Evolutionary conservation across 2,888 invertebrate species (phyloP).

Genomic region (Ceriagrion tenellum): DNA sequence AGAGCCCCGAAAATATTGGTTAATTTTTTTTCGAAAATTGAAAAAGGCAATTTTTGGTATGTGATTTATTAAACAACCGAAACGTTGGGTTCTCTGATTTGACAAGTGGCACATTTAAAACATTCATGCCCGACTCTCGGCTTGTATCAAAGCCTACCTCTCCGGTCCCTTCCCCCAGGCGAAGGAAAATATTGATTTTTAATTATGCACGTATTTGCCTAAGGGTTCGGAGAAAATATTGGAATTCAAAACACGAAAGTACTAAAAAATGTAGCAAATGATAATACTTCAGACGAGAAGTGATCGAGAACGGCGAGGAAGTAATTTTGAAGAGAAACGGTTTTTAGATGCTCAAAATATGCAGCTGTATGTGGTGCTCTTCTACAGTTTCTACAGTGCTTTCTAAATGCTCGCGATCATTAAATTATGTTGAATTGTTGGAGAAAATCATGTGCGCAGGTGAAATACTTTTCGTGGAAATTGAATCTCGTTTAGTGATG

Average conservation of each 20-base stretch:
- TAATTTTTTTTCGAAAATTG: slow-evolving; percentile 1
- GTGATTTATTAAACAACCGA: slow-evolving; percentile 21
- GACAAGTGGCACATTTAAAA: slow-evolving; percentile 36
- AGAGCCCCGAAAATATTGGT: not conserved
- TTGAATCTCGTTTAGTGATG: not conserved
- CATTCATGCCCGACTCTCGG: slow-evolving; percentile 34
- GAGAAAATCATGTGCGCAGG: too few species aligned
- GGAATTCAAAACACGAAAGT: not conserved
- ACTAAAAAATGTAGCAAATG: not conserved
- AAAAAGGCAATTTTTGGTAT: slow-evolving; percentile 8
- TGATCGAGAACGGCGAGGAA: not conserved
- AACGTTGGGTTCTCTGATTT: slow-evolving; percentile 20
- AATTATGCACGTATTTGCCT: slow-evolving; percentile 53
- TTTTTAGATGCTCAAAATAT: too few species aligned
- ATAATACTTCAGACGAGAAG: too few species aligned
- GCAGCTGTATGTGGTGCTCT: too few species aligned
- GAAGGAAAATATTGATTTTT: slow-evolving; percentile 32
- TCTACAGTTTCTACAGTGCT: too few species aligned
- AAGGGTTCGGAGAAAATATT: not conserved
- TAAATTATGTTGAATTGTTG: too few species aligned
- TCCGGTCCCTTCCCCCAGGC: not conserved
- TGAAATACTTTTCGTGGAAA: too few species aligned
- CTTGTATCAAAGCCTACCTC: not conserved
- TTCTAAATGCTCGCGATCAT: too few species aligned
- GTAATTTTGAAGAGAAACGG: not conserved